A percentile compares a stretch with the other conserved stretches of the same genome.
phyloP scores from a whole-genome alignment of 1,140 invertebrate species.

The Caenorhabditis tropicalis region DNA sequence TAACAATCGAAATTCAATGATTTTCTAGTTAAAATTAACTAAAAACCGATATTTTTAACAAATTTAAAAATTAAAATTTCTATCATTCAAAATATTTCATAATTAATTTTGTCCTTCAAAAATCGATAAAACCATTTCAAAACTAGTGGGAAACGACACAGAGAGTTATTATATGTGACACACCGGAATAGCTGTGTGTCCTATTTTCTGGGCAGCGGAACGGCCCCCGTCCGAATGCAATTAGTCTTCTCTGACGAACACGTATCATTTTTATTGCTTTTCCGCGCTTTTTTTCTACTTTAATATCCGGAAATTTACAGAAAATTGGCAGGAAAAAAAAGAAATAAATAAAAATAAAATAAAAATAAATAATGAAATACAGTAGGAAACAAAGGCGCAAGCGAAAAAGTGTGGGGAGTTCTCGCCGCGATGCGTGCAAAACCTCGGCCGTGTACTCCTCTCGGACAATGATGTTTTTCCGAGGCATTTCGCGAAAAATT shows the following conservation, averaged over 20 bases:
- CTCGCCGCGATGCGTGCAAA: neutral
- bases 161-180: conserved; percentile 32
- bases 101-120: too few species aligned
- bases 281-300: neutral
- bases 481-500: neutral
- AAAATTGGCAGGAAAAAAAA: neutral
- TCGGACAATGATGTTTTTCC: too few species aligned
- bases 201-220: conserved; percentile 2
- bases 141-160: neutral
- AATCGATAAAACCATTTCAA: too few species aligned
- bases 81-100: too few species aligned
- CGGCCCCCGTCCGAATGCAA: neutral
- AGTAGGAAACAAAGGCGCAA: neutral
- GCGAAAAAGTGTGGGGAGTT: neutral
- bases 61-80: too few species aligned
- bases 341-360: neutral
- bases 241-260: too few species aligned
- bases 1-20: too few species aligned
- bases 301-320: neutral
- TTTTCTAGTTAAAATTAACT: too few species aligned
- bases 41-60: too few species aligned
- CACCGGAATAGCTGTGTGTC: conserved; percentile 25
- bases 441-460: neutral
- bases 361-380: neutral
- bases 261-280: neutral